A percentile compares a stretch with the other conserved stretches of the same genome.
Evolutionary conservation across 2,888 invertebrate genomes (phyloP).

Genomic region (Himalopsyche kuldschensis): DNA sequence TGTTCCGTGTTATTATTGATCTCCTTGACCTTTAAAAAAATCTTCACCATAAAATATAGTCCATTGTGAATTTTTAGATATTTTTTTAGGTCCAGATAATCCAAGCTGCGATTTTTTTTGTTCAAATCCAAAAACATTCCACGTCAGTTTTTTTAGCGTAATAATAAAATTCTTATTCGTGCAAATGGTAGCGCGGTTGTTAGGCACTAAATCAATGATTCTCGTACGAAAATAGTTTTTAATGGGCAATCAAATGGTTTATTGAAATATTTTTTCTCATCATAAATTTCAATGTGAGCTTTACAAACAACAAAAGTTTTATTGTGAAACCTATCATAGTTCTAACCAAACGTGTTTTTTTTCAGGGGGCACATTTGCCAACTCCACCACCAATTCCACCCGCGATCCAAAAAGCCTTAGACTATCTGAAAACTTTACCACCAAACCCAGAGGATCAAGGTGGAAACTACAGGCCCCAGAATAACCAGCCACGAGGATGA

Average conservation of each 20-base stretch:
- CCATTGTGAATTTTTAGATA: neutral
- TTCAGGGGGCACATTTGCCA: slow-evolving; percentile 71
- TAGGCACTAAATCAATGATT: neutral
- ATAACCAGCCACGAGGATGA: slow-evolving; percentile 47
- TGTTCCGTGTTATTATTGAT: slow-evolving; percentile 26
- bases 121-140: neutral
- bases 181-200: neutral
- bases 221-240: neutral
- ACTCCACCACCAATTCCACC: slow-evolving; percentile 81
- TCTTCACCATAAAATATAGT: neutral
- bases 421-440: slow-evolving; percentile 62
- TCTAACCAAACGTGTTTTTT: neutral
- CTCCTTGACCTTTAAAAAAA: slow-evolving; percentile 30
- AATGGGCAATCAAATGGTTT: too few species aligned
- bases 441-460: slow-evolving; percentile 52
- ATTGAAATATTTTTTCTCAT: too few species aligned
- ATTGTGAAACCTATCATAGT: too few species aligned
- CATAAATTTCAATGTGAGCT: too few species aligned
- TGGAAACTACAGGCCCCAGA: slow-evolving; percentile 49
- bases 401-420: slow-evolving; percentile 70
- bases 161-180: neutral
- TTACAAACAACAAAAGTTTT: too few species aligned
- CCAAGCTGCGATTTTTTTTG: neutral
- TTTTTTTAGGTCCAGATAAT: neutral
- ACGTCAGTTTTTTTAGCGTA: neutral